Conservation (phyloP, 2,888 invertebrate genomes). For the Drosophila emarginata region DNA sequence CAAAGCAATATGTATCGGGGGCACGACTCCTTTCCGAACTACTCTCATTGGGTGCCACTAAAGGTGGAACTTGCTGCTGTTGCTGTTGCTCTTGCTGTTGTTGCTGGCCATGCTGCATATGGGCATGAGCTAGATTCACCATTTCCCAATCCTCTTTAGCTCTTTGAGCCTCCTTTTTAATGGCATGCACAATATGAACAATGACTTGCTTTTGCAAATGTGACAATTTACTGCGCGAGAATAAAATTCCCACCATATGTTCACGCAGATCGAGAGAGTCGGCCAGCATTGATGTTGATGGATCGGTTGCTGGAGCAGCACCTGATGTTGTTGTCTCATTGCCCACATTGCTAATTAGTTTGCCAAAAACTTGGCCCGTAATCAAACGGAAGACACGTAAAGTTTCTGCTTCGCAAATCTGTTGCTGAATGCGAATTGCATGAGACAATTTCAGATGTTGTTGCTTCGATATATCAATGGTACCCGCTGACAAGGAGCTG, state of each 20-base stretch:
- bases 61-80: slow-evolving; percentile 36
- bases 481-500: slow-evolving; percentile 28
- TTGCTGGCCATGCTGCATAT: slow-evolving; percentile 74
- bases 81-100: slow-evolving; percentile 56
- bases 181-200: slow-evolving; percentile 94
- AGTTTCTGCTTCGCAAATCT: slow-evolving; percentile 95
- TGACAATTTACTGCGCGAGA: slow-evolving; percentile 95
- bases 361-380: slow-evolving; percentile 93
- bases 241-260: slow-evolving; percentile 98
- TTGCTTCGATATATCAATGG: slow-evolving; percentile 53
- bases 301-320: slow-evolving; percentile 33
- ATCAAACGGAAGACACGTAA: slow-evolving; percentile 95
- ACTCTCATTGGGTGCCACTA: slow-evolving; percentile 60
- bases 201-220: slow-evolving; percentile 96
- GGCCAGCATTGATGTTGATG: slow-evolving; percentile 67
- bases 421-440: slow-evolving; percentile 87
- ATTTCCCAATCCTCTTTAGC: slow-evolving; percentile 96
- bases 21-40: slow-evolving; percentile 79
- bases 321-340: slow-evolving; percentile 13
- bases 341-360: slow-evolving; percentile 86
- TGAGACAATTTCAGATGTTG: slow-evolving; percentile 78
- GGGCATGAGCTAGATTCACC: slow-evolving; percentile 80
- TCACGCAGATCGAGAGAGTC: slow-evolving; percentile 91
- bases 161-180: slow-evolving; percentile 92
- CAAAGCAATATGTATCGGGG: slow-evolving; percentile 97